Percentiles rank a stretch among this genome's conserved stretches.
These are phyloP conservation scores for Leptinotarsa haldemani DNA, from an alignment of 2,888 invertebrate genomes.

Conservation along the genomic window DNA sequence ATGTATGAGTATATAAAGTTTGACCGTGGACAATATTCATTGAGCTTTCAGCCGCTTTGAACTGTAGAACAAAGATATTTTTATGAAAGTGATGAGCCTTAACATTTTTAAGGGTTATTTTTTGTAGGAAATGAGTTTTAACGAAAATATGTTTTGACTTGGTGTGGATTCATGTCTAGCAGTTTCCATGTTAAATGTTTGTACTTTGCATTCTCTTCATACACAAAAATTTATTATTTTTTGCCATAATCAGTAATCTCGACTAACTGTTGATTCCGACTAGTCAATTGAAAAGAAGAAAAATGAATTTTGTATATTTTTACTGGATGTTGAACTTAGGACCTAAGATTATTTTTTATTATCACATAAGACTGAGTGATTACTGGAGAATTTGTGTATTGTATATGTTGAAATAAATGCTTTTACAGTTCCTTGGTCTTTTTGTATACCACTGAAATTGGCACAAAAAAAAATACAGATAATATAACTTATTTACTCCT, in stretches of 20 bases:
- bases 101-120: background rate
- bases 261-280: background rate
- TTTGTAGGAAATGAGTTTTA: background rate
- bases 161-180: background rate
- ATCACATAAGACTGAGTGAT: conserved; percentile 43
- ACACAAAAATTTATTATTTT: background rate
- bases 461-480: no score
- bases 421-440: background rate
- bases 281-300: conserved; percentile 19
- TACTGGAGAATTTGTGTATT: conserved; percentile 25
- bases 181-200: no score
- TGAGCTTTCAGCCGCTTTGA: no score
- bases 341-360: conserved; percentile 13
- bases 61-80: background rate
- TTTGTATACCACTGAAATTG: no score
- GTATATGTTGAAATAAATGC: conserved; percentile 36
- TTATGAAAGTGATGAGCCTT: background rate
- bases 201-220: background rate
- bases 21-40: no score
- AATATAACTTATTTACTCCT: no score
- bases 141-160: background rate
- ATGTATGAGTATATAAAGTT: no score
- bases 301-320: conserved; percentile 11
- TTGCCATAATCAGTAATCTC: background rate
- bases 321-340: background rate